Conservation (phyloP, 2,888 invertebrate species). For the Abscondita cerata region DNA sequence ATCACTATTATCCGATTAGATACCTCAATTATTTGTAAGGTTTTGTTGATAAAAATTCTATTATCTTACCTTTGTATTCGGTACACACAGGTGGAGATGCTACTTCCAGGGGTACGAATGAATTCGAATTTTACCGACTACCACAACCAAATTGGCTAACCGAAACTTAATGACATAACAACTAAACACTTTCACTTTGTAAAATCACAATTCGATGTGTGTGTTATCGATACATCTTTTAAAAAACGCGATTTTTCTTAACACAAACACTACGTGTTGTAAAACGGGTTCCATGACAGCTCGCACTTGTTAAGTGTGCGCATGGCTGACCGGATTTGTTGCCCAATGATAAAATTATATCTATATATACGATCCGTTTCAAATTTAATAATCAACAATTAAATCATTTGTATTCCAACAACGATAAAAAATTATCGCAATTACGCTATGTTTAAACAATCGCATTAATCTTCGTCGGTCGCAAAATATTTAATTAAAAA, state of each 20-base stretch:
- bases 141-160: constrained; percentile 40
- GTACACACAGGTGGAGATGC: constrained; percentile 36
- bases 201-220: constrained; percentile 46
- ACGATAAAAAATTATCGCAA: no score
- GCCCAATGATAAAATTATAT: constrained; percentile 18
- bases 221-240: constrained; percentile 51
- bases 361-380: no score
- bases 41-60: no score
- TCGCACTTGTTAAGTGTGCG: constrained; percentile 44
- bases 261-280: constrained; percentile 56
- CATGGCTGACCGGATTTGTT: constrained; percentile 39
- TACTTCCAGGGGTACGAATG: constrained; percentile 31
- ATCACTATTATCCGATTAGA: no score
- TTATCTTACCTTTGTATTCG: constrained; percentile 38
- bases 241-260: constrained; percentile 54
- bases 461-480: no score
- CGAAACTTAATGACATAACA: constrained; percentile 41
- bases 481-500: no score
- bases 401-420: background rate
- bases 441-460: no score
- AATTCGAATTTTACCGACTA: constrained; percentile 34
- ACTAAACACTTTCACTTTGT: constrained; percentile 47
- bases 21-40: no score
- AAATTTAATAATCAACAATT: background rate
- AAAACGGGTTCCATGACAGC: constrained; percentile 58